phyloP scores from a whole-genome alignment of 2,113 vertebrate species.

The Axis porcinus region DNA sequence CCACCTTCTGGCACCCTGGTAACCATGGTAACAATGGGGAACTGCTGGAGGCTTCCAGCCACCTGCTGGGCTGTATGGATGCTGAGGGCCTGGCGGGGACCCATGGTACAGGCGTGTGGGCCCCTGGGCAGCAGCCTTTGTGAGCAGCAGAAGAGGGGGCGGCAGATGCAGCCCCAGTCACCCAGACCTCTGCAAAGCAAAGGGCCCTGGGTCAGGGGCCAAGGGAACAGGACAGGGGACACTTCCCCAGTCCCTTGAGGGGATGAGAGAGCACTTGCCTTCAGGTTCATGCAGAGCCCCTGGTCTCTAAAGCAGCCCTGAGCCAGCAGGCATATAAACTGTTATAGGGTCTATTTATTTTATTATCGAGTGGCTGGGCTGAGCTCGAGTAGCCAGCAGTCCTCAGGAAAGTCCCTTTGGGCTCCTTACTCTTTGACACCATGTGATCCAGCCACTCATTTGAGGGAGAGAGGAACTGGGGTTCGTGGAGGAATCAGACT shows the following conservation, averaged over 20 bases:
- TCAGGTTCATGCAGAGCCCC: background rate
- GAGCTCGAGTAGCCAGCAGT: background rate
- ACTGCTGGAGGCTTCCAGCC: background rate
- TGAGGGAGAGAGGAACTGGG: background rate
- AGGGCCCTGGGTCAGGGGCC: background rate
- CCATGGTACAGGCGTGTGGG: background rate
- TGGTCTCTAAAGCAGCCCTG: background rate
- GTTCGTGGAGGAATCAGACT: too few species aligned
- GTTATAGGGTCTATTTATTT: background rate
- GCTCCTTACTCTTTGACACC: rapidly evolving
- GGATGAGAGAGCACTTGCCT: background rate
- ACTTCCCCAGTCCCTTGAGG: background rate
- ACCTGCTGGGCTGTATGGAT: background rate
- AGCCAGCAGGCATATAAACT: rapidly evolving
- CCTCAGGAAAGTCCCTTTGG: background rate
- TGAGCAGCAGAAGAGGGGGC: background rate
- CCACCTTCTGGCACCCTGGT: background rate
- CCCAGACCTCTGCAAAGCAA: background rate
- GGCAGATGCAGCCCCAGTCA: background rate
- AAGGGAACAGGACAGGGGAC: background rate
- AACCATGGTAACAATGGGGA: background rate
- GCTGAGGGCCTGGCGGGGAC: background rate
- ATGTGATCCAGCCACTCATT: rapidly evolving
- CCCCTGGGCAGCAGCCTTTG: background rate
- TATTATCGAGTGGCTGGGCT: rapidly evolving